Evolutionary conservation across 2,888 invertebrate species (phyloP).

Genomic region (Imbricaverruca yamaguchii): DNA sequence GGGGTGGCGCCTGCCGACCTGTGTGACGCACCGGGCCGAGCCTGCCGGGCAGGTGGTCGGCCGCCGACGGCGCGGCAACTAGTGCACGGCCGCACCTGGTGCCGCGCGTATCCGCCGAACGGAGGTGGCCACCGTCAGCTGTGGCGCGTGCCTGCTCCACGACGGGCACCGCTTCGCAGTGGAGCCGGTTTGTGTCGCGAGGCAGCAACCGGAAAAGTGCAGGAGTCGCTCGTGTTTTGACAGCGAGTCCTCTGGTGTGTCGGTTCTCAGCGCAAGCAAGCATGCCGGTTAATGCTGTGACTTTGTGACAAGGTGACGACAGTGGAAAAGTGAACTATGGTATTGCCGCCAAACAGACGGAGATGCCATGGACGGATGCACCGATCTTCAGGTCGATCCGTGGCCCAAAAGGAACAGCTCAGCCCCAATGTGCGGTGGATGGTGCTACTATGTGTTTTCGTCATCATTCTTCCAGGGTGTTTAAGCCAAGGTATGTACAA

Average conservation of each 20-base stretch:
- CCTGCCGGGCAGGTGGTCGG: too few relatives aligned
- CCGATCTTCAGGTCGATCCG: neutral
- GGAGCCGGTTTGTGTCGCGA: neutral
- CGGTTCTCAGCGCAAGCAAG: neutral
- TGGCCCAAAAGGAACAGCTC: neutral
- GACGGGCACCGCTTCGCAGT: too few relatives aligned
- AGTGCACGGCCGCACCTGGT: neutral
- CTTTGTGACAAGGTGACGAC: too few relatives aligned
- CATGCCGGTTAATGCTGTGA: neutral
- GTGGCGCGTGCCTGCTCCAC: neutral
- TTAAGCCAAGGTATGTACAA: neutral
- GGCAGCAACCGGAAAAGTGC: neutral
- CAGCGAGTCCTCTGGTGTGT: neutral
- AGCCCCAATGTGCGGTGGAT: neutral
- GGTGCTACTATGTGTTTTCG: neutral
- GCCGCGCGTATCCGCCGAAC: neutral
- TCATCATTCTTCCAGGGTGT: neutral
- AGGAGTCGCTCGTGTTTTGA: neutral
- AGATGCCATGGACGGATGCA: neutral
- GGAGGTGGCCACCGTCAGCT: neutral
- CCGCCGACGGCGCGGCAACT: neutral
- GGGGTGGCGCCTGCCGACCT: too few relatives aligned
- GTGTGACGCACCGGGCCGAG: too few relatives aligned
- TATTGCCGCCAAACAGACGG: neutral
- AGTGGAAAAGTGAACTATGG: neutral